Base-by-base conservation (phyloP, 1,140 invertebrate species). In the Augochlora pura region DNA sequence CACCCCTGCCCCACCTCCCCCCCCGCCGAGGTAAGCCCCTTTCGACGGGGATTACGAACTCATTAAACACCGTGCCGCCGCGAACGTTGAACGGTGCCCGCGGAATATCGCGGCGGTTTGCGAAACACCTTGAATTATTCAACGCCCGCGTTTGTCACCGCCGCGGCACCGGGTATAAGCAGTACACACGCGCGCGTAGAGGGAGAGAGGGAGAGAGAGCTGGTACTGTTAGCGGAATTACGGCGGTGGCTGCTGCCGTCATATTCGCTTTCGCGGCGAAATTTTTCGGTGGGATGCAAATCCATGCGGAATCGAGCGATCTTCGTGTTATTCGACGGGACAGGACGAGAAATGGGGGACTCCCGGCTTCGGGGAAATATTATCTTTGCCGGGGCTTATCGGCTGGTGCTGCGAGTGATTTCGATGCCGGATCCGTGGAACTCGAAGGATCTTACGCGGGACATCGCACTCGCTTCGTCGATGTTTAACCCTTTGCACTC, bases 81-180 rank as follows among this genome's bases (percentile, higher is more conserved):
- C 59, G 39, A 67, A 68, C 65, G 77, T 62, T 57, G 4, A n/a
- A 16, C 39, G 10, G 39, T 69, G 39, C 42, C 42, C 39, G 69
- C 82, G 65, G 68, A 75, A 65, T 80, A 74, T 75, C 39, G 52
- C 42, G 71, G n/a, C n/a, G 73, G 73, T 69, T 83, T n/a, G n/a
- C 63, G 52, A 62, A 64, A 83, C 68, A 54, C 49, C 23, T 42
- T 77, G 74, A 78, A 83, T 82, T 82, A 82, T 83, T 83, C 82
- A 82, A 73, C 39, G 79, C 16, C 7, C 25, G 46, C 46, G 54
- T 75, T 67, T 66, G 73, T 67, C 73, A 52, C 23, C 18, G n/a
- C 32, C 12, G 49, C 14, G 4, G 59, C n/a, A n/a, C n/a, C n/a
- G n/a, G n/a, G n/a, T n/a, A n/a, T 38, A 32, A 49, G 52, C 72